These are phyloP conservation scores for Macaria notata DNA, from an alignment of 2,888 invertebrate genomes.

Conservation along the genomic window DNA sequence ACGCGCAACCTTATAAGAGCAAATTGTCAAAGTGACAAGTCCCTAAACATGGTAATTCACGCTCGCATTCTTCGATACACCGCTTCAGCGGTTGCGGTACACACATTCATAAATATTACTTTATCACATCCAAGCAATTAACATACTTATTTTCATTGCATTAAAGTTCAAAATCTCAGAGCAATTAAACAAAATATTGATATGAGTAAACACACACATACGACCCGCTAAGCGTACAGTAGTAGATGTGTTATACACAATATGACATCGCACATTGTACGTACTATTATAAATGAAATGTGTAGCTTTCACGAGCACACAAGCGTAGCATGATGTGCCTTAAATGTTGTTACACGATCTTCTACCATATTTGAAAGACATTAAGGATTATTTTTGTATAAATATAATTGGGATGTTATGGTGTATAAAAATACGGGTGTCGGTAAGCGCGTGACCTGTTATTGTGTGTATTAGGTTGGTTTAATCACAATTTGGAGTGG, in stretches of 20 bases:
- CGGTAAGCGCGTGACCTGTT: slow-evolving; percentile 79
- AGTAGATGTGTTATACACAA: slow-evolving; percentile 71
- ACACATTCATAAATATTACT: slow-evolving; percentile 66
- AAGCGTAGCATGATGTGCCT: slow-evolving; percentile 55
- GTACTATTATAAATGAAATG: slow-evolving; percentile 78
- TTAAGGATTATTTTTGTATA: slow-evolving; percentile 36
- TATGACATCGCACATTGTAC: slow-evolving; percentile 77
- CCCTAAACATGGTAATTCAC: slow-evolving; percentile 80
- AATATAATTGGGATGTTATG: slow-evolving; percentile 16
- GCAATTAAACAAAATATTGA: slow-evolving; percentile 34
- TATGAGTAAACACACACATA: slow-evolving; percentile 56
- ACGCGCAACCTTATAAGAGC: slow-evolving; percentile 61
- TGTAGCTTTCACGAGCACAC: slow-evolving; percentile 81
- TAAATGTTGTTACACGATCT: slow-evolving; percentile 10
- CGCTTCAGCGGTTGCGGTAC: slow-evolving; percentile 64
- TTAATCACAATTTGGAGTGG: slow-evolving; percentile 82
- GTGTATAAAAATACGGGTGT: slow-evolving; percentile 55
- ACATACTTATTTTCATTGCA: slow-evolving; percentile 11
- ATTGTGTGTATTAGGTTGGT: slow-evolving; percentile 81
- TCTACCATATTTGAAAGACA: slow-evolving; percentile 4
- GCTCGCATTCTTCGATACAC: slow-evolving; percentile 79
- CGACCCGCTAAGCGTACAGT: slow-evolving; percentile 67
- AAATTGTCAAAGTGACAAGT: slow-evolving; percentile 76
- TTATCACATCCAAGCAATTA: slow-evolving; percentile 47
- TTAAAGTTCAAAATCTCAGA: slow-evolving; percentile 41